phyloP scores from a whole-genome alignment of 2,797 vertebrate species.

The Pitangus sulphuratus region DNA sequence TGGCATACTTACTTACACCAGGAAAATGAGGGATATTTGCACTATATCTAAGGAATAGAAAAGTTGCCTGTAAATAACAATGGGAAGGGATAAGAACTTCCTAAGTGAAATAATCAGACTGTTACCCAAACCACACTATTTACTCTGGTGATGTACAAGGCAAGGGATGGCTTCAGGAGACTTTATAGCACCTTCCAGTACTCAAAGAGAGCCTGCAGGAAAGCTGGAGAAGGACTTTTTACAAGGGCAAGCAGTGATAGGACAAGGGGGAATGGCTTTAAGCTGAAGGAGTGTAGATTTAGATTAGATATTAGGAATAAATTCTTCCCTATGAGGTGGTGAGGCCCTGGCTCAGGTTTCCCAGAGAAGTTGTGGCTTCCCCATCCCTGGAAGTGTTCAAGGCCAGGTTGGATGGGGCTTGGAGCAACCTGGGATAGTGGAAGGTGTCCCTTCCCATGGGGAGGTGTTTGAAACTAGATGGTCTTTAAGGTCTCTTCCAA shows the following conservation, averaged over 20 bases:
- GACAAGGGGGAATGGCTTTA: not conserved
- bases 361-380: not conserved
- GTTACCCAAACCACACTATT: not conserved
- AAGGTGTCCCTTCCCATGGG: fast-evolving
- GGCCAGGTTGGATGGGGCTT: fast-evolving
- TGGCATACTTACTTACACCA: not conserved
- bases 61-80: not conserved
- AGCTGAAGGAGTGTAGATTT: not conserved
- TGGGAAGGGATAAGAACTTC: fast-evolving
- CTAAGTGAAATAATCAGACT: not conserved
- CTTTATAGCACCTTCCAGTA: not conserved
- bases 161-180: not conserved
- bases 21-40: not conserved
- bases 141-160: not conserved
- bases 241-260: not conserved
- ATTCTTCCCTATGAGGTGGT: fast-evolving
- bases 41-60: not conserved
- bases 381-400: not conserved
- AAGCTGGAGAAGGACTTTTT: not conserved
- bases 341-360: fast-evolving
- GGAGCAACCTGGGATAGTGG: fast-evolving
- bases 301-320: not conserved
- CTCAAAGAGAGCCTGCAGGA: not conserved
- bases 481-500: fast-evolving
- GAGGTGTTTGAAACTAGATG: fast-evolving